These are phyloP conservation scores for Poeciliopsis turneri DNA, from an alignment of 2,797 vertebrate species.

Conservation along the genomic window DNA sequence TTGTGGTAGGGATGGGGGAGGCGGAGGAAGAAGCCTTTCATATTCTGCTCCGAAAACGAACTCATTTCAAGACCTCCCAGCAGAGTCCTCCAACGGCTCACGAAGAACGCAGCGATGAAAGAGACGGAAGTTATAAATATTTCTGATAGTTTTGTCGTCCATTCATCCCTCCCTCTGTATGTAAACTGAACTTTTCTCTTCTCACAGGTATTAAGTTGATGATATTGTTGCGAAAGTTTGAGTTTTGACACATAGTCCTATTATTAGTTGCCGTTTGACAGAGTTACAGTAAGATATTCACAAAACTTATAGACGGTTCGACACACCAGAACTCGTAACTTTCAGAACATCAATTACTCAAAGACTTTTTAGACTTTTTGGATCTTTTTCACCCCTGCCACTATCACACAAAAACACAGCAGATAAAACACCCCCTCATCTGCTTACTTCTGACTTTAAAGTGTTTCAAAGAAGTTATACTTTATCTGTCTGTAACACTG, in stretches of 20 bases:
- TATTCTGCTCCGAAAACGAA: constrained; percentile 77
- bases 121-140: constrained; percentile 81
- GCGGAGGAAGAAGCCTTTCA: constrained; percentile 74
- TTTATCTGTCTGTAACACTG: constrained; percentile 1
- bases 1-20: neutral
- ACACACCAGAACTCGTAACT: neutral
- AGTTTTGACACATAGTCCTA: neutral
- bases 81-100: constrained; percentile 77
- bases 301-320: neutral
- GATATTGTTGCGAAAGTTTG: constrained; percentile 34
- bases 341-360: neutral
- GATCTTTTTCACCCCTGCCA: neutral
- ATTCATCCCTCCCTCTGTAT: constrained; percentile 69
- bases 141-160: constrained; percentile 81
- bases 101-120: constrained; percentile 75
- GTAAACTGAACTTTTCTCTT: constrained; percentile 66
- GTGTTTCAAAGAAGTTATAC: neutral
- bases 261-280: neutral
- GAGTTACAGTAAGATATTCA: neutral
- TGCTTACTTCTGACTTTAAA: neutral
- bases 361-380: neutral
- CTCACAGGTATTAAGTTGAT: constrained; percentile 53
- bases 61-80: constrained; percentile 80
- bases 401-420: neutral
- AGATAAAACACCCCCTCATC: neutral